Evolutionary conservation across 2,113 vertebrate genomes (phyloP).

Genomic region (Ptyas mucosa): DNA sequence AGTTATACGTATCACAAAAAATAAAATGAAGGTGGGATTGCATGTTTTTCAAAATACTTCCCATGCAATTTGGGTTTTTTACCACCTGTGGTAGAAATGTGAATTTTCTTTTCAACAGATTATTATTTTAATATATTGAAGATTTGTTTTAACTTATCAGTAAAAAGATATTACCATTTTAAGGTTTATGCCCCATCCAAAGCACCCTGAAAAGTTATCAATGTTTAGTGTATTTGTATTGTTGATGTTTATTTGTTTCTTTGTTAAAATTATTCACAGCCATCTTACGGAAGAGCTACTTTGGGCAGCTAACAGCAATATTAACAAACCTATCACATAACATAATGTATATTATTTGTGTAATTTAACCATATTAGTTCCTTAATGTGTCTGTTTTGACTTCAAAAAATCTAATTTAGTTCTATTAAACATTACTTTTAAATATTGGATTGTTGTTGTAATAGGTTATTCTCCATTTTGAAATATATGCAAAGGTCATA

Average conservation of each 20-base stretch:
- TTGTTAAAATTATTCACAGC: not conserved
- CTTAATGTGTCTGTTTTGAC: not conserved
- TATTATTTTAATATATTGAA: not conserved
- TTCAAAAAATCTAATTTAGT: not conserved
- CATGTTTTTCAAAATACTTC: not conserved
- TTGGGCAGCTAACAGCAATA: not conserved
- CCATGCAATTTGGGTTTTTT: not conserved
- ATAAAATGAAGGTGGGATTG: not conserved
- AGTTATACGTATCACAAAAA: not conserved
- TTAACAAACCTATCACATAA: not conserved
- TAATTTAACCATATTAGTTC: not conserved
- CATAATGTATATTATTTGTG: not conserved
- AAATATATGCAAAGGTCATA: not conserved
- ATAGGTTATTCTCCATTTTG: not conserved
- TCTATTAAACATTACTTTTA: not conserved
- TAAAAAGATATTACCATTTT: not conserved
- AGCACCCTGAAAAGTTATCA: not conserved
- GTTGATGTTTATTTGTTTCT: not conserved
- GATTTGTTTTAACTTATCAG: not conserved
- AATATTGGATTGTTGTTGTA: not conserved
- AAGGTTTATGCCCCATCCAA: not conserved
- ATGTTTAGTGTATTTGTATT: not conserved
- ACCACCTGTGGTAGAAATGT: not conserved
- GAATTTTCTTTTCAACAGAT: not conserved
- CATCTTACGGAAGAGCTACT: too few relatives aligned